Conservation (phyloP, 2,113 vertebrate genomes). For the Urocolius indicus region DNA sequence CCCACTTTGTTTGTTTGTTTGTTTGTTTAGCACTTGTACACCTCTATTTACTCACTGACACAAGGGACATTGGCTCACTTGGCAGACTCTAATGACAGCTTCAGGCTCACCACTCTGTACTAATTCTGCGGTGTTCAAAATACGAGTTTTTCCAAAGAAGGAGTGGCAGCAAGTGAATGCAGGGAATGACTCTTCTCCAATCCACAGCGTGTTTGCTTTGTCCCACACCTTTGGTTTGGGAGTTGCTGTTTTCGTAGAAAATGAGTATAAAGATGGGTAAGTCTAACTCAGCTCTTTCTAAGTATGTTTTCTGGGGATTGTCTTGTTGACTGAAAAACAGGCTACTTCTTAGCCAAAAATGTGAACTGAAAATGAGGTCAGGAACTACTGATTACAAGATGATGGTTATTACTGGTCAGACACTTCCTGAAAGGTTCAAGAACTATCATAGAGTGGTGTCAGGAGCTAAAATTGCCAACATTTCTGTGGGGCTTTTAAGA, state of each 20-base stretch:
- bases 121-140: slow-evolving; percentile 79
- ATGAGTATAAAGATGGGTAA: background rate
- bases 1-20: slow-evolving; percentile 64
- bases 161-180: background rate
- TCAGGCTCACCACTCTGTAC: slow-evolving; percentile 54
- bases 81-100: slow-evolving; percentile 76
- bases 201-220: slow-evolving; percentile 15
- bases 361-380: slow-evolving; percentile 27
- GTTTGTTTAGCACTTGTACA: slow-evolving; percentile 40
- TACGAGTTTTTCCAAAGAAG: slow-evolving; percentile 47
- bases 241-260: slow-evolving; percentile 18
- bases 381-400: slow-evolving; percentile 30
- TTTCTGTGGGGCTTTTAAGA: background rate
- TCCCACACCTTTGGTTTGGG: slow-evolving; percentile 37
- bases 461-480: slow-evolving; percentile 71
- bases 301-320: background rate
- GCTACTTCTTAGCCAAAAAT: slow-evolving; percentile 44
- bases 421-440: slow-evolving; percentile 74
- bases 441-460: slow-evolving; percentile 61
- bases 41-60: slow-evolving; percentile 32
- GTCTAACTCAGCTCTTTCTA: background rate
- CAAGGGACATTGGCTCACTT: slow-evolving; percentile 48
- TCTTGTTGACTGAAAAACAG: slow-evolving; percentile 42
- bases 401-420: slow-evolving; percentile 50
- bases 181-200: slow-evolving; percentile 14